Evolutionary conservation across 2,888 invertebrate species (phyloP), one percentile per base, ranked within the genome.

Genomic region (Callyntrura sp.): DNA sequence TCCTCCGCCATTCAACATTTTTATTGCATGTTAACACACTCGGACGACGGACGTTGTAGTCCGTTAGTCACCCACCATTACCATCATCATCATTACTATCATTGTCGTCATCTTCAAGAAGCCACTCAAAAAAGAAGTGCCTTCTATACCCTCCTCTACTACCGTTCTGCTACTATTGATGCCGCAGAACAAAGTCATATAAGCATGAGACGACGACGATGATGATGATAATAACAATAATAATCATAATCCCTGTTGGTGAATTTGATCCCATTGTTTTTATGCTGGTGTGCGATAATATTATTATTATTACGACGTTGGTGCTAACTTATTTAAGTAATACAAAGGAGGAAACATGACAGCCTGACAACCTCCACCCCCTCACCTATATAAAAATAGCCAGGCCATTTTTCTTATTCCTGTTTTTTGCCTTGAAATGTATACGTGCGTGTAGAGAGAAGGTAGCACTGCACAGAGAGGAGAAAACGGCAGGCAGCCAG

Each of bases 211-310:
- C n/a, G 51, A 35, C 6, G 35, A 35, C 6, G 35, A 35, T 35
- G 2, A 35, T 35, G 35, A 4, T 2, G 35, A 35, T 60, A n/a
- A 20, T 12, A 48, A 11, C 3, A 17, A 48, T 73, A 73, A 73
- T 68, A 35, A 35, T 28, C 35, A 14, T 70, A 45, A 70, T 70
- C 70, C 9, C 23, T 73, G 45, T 73, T 76, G 9, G 76, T 76
- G 35, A 45, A 55, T 55, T 25, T 55, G 78, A 78, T 78, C 78
- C 57, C 55, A 78, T 78, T 78, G 78, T 78, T 78, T 73, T 78
- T 78, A 78, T 78, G 78, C 55, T 35, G n/a, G 35, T 55, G 25
- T 55, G 25, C 25, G 78, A 57, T 78, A 78, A 57, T 78, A 78
- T 57, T 55, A 57, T 35, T 35, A 6, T 35, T 35, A 35, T 35